Evolutionary conservation across 2,797 vertebrate genomes (phyloP).

Genomic region (Characodon lateralis): DNA sequence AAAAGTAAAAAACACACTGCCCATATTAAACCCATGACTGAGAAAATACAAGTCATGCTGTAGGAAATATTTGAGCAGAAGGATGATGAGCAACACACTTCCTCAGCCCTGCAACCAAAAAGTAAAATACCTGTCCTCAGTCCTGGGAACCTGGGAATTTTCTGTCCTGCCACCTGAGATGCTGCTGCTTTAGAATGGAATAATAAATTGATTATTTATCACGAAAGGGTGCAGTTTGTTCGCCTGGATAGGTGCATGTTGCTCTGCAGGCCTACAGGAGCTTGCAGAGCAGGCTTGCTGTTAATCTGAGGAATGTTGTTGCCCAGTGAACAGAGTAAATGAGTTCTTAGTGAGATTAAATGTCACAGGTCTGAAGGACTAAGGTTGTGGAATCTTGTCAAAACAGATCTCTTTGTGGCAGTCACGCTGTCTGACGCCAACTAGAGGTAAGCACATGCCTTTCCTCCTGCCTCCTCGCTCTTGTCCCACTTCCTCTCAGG

Average conservation of each 20-base stretch:
- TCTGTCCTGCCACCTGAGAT: conserved; percentile 15
- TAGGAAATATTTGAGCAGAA: not conserved
- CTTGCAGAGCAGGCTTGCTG: conserved; percentile 59
- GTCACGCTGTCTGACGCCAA: conserved; percentile 60
- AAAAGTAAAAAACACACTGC: not conserved
- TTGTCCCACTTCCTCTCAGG: conserved; percentile 39
- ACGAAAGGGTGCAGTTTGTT: conserved; percentile 23
- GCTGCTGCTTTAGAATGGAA: conserved; percentile 7
- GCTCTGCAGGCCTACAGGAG: conserved; percentile 34
- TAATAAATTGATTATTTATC: conserved; percentile 30
- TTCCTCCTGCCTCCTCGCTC: conserved; percentile 20
- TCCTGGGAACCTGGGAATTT: conserved; percentile 19
- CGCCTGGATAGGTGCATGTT: conserved; percentile 38
- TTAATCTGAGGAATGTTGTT: conserved; percentile 77
- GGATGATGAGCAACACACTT: conserved; percentile 8
- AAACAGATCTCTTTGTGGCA: conserved; percentile 69
- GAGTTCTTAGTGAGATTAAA: conserved; percentile 77
- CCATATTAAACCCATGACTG: not conserved
- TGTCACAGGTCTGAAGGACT: conserved; percentile 78
- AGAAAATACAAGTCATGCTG: not conserved
- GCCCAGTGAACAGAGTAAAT: conserved; percentile 73
- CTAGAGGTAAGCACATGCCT: conserved; percentile 14
- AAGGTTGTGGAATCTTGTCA: conserved; percentile 72
- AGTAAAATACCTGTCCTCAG: conserved; percentile 40
- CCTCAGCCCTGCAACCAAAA: conserved; percentile 38